phyloP scores from a whole-genome alignment of 1,140 invertebrate species.

The Drosophila kikkawai region DNA sequence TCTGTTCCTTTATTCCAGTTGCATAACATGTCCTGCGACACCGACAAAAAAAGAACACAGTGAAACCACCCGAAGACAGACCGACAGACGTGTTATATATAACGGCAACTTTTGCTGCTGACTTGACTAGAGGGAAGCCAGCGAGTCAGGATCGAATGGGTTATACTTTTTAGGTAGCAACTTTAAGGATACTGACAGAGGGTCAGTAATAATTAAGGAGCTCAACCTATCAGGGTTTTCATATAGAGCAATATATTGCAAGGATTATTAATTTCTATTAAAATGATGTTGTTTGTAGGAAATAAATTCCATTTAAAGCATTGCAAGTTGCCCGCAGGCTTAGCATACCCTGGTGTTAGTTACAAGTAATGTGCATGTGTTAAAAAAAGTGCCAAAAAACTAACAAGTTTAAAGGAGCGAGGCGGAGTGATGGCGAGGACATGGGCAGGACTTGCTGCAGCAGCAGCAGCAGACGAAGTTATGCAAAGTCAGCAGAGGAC shows the following conservation, averaged over 20 bases:
- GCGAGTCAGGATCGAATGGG: constrained; percentile 2
- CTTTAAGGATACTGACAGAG: neutral
- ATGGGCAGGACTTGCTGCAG: constrained; percentile 11
- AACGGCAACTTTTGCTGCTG: constrained; percentile 73
- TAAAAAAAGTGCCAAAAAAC: constrained; percentile 67
- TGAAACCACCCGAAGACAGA: constrained; percentile 43
- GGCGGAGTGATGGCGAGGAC: neutral
- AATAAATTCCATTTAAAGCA: too few species aligned
- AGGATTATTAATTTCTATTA: too few species aligned
- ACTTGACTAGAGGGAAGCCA: constrained; percentile 44
- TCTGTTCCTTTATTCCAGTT: constrained; percentile 75
- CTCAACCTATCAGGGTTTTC: neutral
- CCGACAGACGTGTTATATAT: constrained; percentile 63
- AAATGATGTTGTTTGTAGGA: neutral
- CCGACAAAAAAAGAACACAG: constrained; percentile 48
- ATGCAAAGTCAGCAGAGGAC: constrained; percentile 81
- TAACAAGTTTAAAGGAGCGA: constrained; percentile 49
- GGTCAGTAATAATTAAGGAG: neutral
- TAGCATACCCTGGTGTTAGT: constrained; percentile 11
- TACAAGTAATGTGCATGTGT: constrained; percentile 37
- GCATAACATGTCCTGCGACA: constrained; percentile 76
- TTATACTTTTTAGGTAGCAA: neutral
- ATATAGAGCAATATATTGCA: too few species aligned
- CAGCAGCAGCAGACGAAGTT: constrained; percentile 60
- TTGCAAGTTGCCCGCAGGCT: neutral